phyloP scores from a whole-genome alignment of 2,888 invertebrate species.

The Nephrotoma appendiculata region DNA sequence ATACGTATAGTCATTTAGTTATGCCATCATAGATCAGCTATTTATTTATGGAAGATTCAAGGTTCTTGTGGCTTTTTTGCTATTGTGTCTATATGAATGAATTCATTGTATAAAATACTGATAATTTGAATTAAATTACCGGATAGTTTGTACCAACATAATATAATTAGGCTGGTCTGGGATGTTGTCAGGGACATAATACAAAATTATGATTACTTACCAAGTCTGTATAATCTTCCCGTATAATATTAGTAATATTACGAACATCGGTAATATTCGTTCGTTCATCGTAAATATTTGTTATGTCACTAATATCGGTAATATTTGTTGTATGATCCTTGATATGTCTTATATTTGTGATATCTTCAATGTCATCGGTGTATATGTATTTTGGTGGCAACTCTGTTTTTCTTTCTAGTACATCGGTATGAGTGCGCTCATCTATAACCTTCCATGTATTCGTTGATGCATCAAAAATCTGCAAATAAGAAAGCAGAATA shows the following conservation, averaged over 20 bases:
- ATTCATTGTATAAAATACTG: not conserved
- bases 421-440: conserved; percentile 32
- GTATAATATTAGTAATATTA: conserved; percentile 5
- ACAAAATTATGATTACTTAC: not conserved
- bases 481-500: conserved; percentile 8
- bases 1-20: not conserved
- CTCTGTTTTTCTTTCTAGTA: conserved; percentile 32
- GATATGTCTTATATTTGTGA: conserved; percentile 23
- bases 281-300: conserved; percentile 11
- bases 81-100: not conserved
- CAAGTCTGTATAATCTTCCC: not conserved
- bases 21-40: not conserved
- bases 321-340: conserved; percentile 18
- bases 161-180: not conserved
- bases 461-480: conserved; percentile 33
- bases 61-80: not conserved
- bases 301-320: conserved; percentile 24
- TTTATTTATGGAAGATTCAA: not conserved
- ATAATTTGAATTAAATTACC: not conserved
- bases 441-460: conserved; percentile 33
- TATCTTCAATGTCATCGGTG: conserved; percentile 31
- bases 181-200: not conserved
- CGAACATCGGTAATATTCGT: conserved; percentile 23
- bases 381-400: conserved; percentile 23
- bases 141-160: not conserved